Evolutionary conservation across 2,113 vertebrate genomes (phyloP).

Genomic region (Echinops telfairi): DNA sequence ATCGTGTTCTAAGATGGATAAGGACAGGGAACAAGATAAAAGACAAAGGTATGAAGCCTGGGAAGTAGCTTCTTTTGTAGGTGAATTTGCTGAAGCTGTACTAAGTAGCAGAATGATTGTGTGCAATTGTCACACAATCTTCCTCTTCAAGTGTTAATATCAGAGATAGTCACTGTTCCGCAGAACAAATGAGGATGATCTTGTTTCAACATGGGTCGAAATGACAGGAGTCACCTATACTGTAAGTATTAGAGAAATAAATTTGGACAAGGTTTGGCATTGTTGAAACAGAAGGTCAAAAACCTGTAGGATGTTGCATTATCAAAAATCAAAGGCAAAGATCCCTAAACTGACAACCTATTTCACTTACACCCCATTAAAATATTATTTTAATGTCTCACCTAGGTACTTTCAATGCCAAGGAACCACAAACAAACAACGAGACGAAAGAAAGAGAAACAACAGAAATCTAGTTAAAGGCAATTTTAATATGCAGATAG

Average conservation of each 20-base stretch:
- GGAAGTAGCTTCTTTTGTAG: conserved; percentile 46
- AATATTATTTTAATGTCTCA: conserved; percentile 40
- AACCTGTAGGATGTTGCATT: not conserved
- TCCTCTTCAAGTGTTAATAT: conserved; percentile 62
- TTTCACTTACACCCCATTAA: not conserved
- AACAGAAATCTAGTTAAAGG: not conserved
- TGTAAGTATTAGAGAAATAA: not conserved
- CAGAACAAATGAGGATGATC: conserved; percentile 38
- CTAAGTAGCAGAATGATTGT: conserved; percentile 1
- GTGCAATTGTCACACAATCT: conserved; percentile 29
- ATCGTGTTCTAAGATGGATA: conserved; percentile 47
- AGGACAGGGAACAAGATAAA: conserved; percentile 57
- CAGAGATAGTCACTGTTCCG: not conserved
- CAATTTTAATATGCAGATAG: not conserved
- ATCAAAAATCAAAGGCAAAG: not conserved
- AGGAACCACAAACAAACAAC: not conserved
- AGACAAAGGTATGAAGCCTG: conserved; percentile 43
- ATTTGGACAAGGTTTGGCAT: not conserved
- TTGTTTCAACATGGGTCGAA: conserved; percentile 49
- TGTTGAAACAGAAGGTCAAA: conserved; percentile 34
- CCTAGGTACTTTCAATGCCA: not conserved
- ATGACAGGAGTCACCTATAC: not conserved
- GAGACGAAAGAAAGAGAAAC: conserved; percentile 27
- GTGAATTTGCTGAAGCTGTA: conserved; percentile 54
- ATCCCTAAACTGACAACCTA: no score